Base-by-base conservation (phyloP, 2,113 vertebrate genomes). In the Crocuta crocuta region DNA sequence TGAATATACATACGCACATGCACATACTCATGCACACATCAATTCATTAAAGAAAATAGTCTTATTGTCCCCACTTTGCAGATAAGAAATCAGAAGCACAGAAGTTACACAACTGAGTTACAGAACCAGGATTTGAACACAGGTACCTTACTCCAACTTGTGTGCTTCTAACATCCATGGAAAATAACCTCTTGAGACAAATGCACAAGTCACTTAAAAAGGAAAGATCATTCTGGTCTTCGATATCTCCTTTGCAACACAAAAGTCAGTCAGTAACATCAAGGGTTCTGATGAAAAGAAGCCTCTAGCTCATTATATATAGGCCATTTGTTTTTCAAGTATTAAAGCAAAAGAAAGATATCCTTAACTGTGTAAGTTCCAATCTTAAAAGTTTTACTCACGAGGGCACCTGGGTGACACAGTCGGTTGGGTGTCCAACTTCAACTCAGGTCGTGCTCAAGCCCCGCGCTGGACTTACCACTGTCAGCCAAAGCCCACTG, bases 221-320 rank as follows among this genome's bases (percentile, higher is more conserved):
- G 23, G 53, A 45, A 80, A 79, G 66, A 61, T 55, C 24, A 70
- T 68, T 89, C 11, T 66, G 48, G n/a, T 73, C 24, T 85, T 5
- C 19, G 15, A 48, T 76, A 61, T 45, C 7, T 23, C n/a, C 16
- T 88, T 89, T 76, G 39, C 1, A 94, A 81, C 45, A 84, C 26
- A 53, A 83, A 88, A 61, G 3, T 81, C 28, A 87, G 17, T 17
- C 35, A 39, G 39, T 58, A 58, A 26, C 28, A 85, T 31, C 19
- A 65, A 85, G n/a, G 50, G 26, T 92, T 70, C 76, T 89, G n/a
- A 81, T 76, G 45, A 43, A 89, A 93, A 88, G n/a, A 89, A 48
- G 24, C 23, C 80, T 80, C 43, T 85, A 76, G 89, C 19, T 35
- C 45, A 85, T 31, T 45, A 73, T 23, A 15, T 15, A 31, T 58